Base-by-base conservation (phyloP, 2,113 vertebrate species). In the Actenoides hombroni region DNA sequence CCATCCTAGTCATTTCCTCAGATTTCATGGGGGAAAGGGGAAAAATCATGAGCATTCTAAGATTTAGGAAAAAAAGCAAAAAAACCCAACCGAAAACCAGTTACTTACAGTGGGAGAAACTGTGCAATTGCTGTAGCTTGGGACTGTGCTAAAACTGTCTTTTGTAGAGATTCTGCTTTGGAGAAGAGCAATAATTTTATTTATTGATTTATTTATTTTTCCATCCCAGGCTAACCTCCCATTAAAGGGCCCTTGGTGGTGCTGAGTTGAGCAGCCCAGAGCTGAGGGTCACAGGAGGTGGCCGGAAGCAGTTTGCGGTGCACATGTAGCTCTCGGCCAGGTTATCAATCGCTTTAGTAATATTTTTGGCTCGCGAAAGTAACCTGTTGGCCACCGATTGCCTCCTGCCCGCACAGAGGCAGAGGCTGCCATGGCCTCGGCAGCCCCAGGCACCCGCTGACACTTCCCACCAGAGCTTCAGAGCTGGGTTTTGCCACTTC, bases 311-410 rank as follows among this genome's bases (percentile, higher is more conserved):
- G 53, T n/a, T 18, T 18, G 28, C 35, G 23, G 53, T 5, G 19
- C 31, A 1, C 1, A 5, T 13, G 19, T 35, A 25, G 44, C 3
- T 0, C 18, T 46, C 7, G 1, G 24, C 4, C 0, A 2, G 28
- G 42, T 71, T 51, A 11, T 13, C 28, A 51, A 24, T 31, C 4
- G 1, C 44, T 54, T 51, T 19, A 20, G 51, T 48, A 25, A 23
- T 37, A 13, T 48, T 65, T 23, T 4, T 3, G 33, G 24, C 46
- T 76, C 33, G 23, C 48, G 6, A 8, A 15, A 44, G n/a, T 8
- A 24, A n/a, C 37, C 35, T 4, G 11, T n/a, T 61, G 70, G 21
- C 25, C 10, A 1, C 59, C 0, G 6, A 2, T 3, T 29, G 64
- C 5, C n/a, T 25, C 56, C 48, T 88, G 42, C 24, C 63, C 46